Percentiles rank a stretch among this genome's conserved stretches.
Evolutionary conservation across 2,797 vertebrate genomes (phyloP).

Genomic region (Crax fasciolata): DNA sequence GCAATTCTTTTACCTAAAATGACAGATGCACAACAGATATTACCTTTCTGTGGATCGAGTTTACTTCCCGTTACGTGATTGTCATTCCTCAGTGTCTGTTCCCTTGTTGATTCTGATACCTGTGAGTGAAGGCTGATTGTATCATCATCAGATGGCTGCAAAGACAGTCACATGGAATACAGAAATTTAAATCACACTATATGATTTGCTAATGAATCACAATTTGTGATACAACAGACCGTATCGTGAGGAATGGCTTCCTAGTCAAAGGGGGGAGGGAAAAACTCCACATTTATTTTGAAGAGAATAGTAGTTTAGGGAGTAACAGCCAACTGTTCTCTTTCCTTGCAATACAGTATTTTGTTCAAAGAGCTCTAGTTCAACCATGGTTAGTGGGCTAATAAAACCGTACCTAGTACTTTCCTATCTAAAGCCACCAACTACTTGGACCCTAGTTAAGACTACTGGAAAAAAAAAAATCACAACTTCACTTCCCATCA

Average conservation of each 20-base stretch:
- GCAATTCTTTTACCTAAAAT: neutral
- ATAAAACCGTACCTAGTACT: neutral
- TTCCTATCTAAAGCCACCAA: neutral
- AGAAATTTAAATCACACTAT: neutral
- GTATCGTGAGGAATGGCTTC: neutral
- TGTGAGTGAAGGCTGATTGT: constrained; percentile 98
- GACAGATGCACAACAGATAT: neutral
- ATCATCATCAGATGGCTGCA: constrained; percentile 97
- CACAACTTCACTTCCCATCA: neutral
- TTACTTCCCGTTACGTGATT: constrained; percentile 89
- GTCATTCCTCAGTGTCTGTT: constrained; percentile 87
- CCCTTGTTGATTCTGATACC: constrained; percentile 93
- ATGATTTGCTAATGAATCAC: neutral
- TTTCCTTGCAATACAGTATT: neutral
- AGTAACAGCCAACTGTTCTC: neutral
- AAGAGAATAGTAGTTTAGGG: neutral
- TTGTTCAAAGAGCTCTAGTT: neutral
- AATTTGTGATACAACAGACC: neutral
- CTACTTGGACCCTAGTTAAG: neutral
- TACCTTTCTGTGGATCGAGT: constrained; percentile 90
- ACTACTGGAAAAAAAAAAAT: neutral
- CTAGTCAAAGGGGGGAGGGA: neutral
- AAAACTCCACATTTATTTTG: neutral
- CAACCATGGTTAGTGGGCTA: neutral
- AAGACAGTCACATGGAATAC: constrained; percentile 50